Base-by-base conservation (phyloP, 2,797 vertebrate genomes). In the Hyperoplus immaculatus region DNA sequence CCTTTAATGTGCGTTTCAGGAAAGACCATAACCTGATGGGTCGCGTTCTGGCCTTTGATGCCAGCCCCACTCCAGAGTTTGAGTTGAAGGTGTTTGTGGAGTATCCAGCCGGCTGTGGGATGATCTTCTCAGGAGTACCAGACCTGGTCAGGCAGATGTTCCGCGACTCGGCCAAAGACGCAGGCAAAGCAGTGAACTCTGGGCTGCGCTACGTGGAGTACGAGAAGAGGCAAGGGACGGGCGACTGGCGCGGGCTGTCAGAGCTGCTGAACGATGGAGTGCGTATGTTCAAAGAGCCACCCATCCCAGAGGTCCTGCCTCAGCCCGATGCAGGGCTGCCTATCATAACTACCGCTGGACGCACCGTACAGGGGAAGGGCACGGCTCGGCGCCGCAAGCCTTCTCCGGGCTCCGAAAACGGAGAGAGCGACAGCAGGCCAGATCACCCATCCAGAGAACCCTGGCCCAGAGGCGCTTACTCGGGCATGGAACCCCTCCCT, bases 151-250 rank as follows among this genome's bases (percentile, higher is more conserved):
- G 96, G 78, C 96, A 96, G 93, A 98, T 97, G 97, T 97, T 97
- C 75, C 95, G 96, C 0, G 97, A 98, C 67, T 96, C 96, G 0
- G 95, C 96, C 74, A 97, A 97, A 45, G 96, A 97, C 4, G 94
- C 95, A 0, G 94, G 96, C 8, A 97, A 97, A 81, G 95, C 95
- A 0, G 95, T 97, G 80, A 97, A 95, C 76, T 96, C 96, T 4
- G 97, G 97, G 4, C 96, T 96, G 61, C 96, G 97, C 55, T 97
- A 97, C 41, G 95, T 97, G 69, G 97, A 98, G n/a, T 98, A 97
- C 0, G 97, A 98, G 89, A 96, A 96, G 29, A 91, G 95, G 10
- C 97, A 96, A 0, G 96, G 96, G 39, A 91, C 95, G 0, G 96
- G 96, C 0, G 97, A 97, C 81, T 98, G 97, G 97, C 95, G 96